A percentile compares a stretch with the other conserved stretches of the same genome.
These are phyloP conservation scores for Fringilla coelebs DNA, from an alignment of 2,797 vertebrate species.

Conservation along the genomic window DNA sequence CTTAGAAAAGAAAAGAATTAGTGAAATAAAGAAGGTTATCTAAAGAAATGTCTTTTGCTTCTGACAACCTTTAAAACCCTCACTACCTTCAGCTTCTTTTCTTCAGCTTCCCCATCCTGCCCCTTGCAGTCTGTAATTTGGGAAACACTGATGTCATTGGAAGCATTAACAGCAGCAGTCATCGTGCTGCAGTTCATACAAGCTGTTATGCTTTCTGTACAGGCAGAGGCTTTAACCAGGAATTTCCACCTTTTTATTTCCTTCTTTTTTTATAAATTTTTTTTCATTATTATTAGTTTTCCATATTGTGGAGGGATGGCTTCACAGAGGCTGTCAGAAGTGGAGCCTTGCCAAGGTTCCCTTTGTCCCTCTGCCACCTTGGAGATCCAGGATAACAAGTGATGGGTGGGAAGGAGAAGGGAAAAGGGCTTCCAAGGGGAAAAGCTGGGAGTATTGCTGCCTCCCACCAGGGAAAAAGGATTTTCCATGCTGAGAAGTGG, in stretches of 20 bases:
- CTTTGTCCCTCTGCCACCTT: rapidly evolving
- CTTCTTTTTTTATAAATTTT: neutral
- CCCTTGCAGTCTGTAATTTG: slow-evolving; percentile 27
- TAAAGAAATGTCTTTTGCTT: neutral
- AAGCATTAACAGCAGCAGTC: slow-evolving; percentile 38
- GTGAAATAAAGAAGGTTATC: neutral
- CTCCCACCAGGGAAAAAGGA: neutral
- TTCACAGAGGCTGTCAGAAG: neutral
- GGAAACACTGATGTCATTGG: slow-evolving; percentile 62
- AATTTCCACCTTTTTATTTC: neutral
- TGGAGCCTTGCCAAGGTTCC: neutral
- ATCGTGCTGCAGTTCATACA: neutral
- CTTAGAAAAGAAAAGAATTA: neutral
- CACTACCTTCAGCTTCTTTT: neutral
- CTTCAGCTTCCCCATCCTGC: neutral
- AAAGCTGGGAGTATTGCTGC: neutral
- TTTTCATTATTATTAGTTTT: neutral
- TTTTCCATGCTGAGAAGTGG: neutral
- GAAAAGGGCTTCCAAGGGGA: neutral
- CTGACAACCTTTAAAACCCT: neutral
- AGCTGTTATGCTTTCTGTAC: slow-evolving; percentile 14
- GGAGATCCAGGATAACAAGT: neutral
- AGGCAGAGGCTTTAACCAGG: slow-evolving; percentile 7
- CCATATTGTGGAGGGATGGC: neutral
- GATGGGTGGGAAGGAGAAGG: neutral